Base-by-base conservation (phyloP, 2,797 vertebrate species). In the Orientallactaga sibirica region DNA sequence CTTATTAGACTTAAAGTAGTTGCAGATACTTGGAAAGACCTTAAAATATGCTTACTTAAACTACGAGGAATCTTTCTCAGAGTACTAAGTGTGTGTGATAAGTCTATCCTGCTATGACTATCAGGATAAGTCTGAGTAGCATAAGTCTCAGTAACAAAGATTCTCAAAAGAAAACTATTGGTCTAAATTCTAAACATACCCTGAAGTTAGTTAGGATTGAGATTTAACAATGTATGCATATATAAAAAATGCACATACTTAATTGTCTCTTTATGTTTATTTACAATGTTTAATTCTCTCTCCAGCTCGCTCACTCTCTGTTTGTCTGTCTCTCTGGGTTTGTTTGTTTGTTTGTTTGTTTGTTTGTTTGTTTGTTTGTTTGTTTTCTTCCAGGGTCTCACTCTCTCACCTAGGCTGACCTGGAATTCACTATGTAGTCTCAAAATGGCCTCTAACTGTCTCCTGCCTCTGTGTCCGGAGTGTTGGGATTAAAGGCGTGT, bases 161-260 rank as follows among this genome's bases (percentile, higher is more conserved):
- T 22, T 78, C 48, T 87, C 82, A 79, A 25, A 41, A 77, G 22
- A 33, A 48, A 25, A 80, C 29, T 37, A 66, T 76, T 86, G 15
- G 33, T 73, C 80, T 88, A 86, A 86, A 4, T 84, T 93, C 61
- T 90, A 85, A 89, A 81, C 14, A 73, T 91, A 88, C 75, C 18
- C 19, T 71, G 4, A 41, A 67, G 20, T 86, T 73, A 89, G 7
- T 48, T 48, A 48, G 48, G 61, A 6, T 41, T 80, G 62, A 70
- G 14, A 83, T 77, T 91, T 76, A 79, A 68, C 76, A 73, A 77
- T 18, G 48, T 24, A 25, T 19, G 24, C 29, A 77, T 33, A n/a
- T 27, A 73, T 41, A 67, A 84, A 58, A 84, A 27, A 48, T 77
- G 43, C 12, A 61, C 19, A 58, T 15, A 48, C 67, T 1, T 27